A percentile compares a stretch with the other conserved stretches of the same genome.
phyloP scores from a whole-genome alignment of 2,113 vertebrate species.

The Grus americana region DNA sequence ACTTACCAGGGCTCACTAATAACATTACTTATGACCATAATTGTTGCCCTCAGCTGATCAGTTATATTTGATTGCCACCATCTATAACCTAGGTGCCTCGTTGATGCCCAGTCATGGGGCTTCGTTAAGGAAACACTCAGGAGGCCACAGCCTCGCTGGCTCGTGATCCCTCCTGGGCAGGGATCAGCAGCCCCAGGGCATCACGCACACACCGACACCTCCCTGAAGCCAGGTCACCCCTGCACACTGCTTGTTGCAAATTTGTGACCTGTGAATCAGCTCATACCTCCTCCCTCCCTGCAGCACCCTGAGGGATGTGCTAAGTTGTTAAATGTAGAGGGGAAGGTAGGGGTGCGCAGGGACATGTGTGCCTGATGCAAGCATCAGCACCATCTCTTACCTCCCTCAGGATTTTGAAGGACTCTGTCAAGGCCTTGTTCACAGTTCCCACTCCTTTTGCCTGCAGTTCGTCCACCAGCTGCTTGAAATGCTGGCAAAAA shows the following conservation, averaged over 20 bases:
- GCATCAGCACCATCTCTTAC: constrained; percentile 49
- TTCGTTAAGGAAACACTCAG: background rate
- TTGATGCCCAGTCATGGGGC: background rate
- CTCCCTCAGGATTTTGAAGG: constrained; percentile 92
- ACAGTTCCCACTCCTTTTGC: constrained; percentile 93
- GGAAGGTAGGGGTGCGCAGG: background rate
- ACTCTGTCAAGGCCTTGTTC: constrained; percentile 88
- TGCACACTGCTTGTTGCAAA: background rate
- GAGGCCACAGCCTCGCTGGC: background rate
- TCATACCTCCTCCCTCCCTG: background rate
- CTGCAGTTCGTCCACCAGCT: constrained; percentile 86
- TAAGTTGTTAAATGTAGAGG: background rate
- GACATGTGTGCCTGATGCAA: fast-evolving
- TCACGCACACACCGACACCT: background rate
- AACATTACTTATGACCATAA: background rate
- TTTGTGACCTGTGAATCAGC: fast-evolving
- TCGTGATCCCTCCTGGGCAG: background rate
- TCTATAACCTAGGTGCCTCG: background rate
- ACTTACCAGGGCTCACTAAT: background rate
- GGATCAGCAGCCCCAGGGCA: background rate
- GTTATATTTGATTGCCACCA: background rate
- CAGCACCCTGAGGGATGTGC: background rate
- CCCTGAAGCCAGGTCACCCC: background rate
- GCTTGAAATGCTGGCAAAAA: constrained; percentile 89
- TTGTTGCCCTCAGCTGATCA: background rate